Conservation (phyloP, 2,797 vertebrate species). For the Tangara arthus region DNA sequence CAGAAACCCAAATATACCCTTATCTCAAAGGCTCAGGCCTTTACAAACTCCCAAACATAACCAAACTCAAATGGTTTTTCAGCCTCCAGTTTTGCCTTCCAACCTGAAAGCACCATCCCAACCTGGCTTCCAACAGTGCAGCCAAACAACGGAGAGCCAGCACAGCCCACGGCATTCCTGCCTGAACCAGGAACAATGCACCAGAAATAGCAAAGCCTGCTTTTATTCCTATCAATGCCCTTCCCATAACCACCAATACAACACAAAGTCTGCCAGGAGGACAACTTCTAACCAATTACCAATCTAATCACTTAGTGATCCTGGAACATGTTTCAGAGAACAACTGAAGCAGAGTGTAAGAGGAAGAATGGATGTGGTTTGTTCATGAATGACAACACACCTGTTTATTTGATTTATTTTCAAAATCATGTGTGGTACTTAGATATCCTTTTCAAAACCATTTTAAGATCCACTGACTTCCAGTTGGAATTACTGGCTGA, state of each 20-base stretch:
- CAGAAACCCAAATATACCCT: slow-evolving; percentile 22
- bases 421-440: neutral
- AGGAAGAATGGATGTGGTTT: neutral
- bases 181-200: neutral
- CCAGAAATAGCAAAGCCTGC: neutral
- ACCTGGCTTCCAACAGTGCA: neutral
- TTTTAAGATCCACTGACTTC: neutral
- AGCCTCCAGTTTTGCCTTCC: neutral
- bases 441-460: neutral
- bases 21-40: neutral
- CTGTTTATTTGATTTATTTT: neutral
- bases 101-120: neutral
- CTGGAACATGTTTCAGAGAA: neutral
- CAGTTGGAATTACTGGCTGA: neutral
- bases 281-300: neutral
- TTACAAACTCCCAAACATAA: neutral
- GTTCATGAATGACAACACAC: neutral
- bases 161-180: neutral
- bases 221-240: neutral
- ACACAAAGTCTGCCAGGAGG: neutral
- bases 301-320: rapidly evolving
- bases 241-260: neutral
- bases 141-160: neutral
- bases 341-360: neutral
- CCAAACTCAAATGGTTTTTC: slow-evolving; percentile 20